These are phyloP conservation scores for Hemicentrotus pulcherrimus DNA, from an alignment of 35 echinoderm and acorn worm genomes.

Conservation along the genomic window DNA sequence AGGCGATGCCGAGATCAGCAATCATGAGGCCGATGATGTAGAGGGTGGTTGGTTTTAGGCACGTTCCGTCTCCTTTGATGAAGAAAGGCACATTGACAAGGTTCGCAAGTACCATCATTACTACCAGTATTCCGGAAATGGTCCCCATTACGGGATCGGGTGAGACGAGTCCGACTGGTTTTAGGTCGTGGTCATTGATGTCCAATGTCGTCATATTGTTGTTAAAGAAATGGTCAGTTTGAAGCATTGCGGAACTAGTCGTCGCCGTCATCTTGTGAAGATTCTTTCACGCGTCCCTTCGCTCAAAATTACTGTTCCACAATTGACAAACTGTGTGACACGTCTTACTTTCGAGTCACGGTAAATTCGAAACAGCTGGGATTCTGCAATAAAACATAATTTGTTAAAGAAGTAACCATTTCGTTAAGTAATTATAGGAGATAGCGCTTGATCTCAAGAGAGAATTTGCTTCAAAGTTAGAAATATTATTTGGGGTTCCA, in stretches of 20 bases:
- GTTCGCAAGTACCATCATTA: constrained; percentile 22
- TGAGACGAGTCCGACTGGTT: background rate
- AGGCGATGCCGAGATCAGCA: constrained; percentile 35
- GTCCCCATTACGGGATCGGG: constrained; percentile 22
- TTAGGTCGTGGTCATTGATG: background rate
- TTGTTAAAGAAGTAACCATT: no score
- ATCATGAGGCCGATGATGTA: constrained; percentile 44
- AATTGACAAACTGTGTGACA: no score
- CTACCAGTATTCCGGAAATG: constrained; percentile 6
- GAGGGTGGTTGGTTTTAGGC: background rate
- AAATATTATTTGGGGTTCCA: no score
- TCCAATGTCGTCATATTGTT: background rate
- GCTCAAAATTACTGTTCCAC: background rate
- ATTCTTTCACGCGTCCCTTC: background rate
- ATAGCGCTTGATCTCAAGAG: no score
- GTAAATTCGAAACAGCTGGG: no score
- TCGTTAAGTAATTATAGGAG: no score
- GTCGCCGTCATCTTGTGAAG: background rate
- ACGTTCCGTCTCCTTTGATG: background rate
- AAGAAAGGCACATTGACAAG: constrained; percentile 27
- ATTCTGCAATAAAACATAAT: no score
- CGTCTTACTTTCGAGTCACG: no score
- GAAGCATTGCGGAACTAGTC: background rate
- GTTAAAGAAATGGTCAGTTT: background rate
- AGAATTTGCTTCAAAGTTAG: no score